Conservation (phyloP, 2,888 invertebrate genomes). For the Noctua comes region DNA sequence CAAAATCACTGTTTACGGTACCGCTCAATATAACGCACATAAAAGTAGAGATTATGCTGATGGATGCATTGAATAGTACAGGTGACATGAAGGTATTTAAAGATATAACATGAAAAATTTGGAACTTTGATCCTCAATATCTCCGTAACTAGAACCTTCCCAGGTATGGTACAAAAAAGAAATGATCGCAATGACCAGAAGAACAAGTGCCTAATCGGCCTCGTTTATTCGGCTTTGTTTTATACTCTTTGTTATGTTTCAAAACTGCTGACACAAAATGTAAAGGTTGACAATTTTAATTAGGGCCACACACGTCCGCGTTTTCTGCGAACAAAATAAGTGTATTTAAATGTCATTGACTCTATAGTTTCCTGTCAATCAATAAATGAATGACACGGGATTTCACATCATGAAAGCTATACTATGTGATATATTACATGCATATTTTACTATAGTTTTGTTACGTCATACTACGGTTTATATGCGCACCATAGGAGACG, state of each 20-base stretch:
- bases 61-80: no score
- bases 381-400: neutral
- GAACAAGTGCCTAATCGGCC: neutral
- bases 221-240: neutral
- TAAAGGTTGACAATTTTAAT: neutral
- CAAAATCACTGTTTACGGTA: neutral
- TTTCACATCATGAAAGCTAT: neutral
- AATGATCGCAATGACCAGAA: neutral
- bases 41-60: neutral
- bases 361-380: neutral
- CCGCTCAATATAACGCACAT: neutral
- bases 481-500: neutral
- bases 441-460: neutral
- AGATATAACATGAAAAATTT: no score
- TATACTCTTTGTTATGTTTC: neutral
- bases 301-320: neutral
- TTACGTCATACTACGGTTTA: neutral
- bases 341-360: neutral
- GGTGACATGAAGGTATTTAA: no score
- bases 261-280: neutral
- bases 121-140: no score
- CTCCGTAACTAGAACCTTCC: no score
- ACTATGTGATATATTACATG: neutral
- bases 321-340: neutral
- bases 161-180: no score